phyloP scores from a whole-genome alignment of 2,797 vertebrate genomes.

The Hydrocynus forskahlii region DNA sequence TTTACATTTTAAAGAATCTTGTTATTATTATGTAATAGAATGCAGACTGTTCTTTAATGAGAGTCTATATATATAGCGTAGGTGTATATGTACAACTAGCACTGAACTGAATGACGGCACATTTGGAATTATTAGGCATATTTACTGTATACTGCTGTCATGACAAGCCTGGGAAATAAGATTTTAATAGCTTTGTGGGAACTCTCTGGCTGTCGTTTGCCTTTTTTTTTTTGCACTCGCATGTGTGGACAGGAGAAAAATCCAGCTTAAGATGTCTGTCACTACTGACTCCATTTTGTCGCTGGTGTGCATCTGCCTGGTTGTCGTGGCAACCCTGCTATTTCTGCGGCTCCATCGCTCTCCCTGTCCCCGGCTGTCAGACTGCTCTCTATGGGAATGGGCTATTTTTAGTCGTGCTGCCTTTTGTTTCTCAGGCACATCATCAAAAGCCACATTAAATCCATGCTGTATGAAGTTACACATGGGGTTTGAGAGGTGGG shows the following conservation, averaged over 20 bases:
- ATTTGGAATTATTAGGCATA: neutral
- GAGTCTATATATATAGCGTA: neutral
- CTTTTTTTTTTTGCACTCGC: neutral
- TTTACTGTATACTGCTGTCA: neutral
- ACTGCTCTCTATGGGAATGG: conserved; percentile 45
- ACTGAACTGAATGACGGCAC: neutral
- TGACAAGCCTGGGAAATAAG: neutral
- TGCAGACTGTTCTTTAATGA: too few relatives aligned
- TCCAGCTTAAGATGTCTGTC: conserved; percentile 62
- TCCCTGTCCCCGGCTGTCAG: conserved; percentile 50
- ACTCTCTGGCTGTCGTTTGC: neutral
- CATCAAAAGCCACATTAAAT: conserved; percentile 54
- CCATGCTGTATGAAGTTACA: conserved; percentile 19
- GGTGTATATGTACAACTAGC: neutral
- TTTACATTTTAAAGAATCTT: too few relatives aligned
- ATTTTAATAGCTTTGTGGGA: neutral
- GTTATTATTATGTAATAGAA: too few relatives aligned
- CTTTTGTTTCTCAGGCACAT: conserved; percentile 62
- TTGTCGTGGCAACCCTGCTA: conserved; percentile 68
- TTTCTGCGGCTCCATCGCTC: conserved; percentile 57
- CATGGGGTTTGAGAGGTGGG: conserved; percentile 13
- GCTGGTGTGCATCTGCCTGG: conserved; percentile 56
- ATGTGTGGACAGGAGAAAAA: conserved; percentile 23
- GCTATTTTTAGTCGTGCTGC: conserved; percentile 64
- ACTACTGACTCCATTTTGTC: conserved; percentile 64